These are phyloP conservation scores for Esox lucius DNA, from an alignment of 2,797 vertebrate genomes.

Conservation along the genomic window DNA sequence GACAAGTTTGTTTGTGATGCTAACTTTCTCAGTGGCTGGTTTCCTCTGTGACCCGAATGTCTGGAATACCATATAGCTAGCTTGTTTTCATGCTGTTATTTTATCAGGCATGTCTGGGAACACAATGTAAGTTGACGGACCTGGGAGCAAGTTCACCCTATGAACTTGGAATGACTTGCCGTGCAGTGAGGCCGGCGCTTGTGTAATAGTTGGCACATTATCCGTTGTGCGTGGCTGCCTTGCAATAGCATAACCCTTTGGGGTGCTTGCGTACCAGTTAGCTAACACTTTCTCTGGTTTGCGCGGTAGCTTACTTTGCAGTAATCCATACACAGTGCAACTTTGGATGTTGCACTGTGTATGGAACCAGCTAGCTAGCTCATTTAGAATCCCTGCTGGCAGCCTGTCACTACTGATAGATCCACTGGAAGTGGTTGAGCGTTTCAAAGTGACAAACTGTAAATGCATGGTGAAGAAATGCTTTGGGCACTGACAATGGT, in stretches of 20 bases:
- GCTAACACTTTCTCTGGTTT: background rate
- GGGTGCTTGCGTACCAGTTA: conserved; percentile 16
- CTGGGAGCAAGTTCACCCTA: too few relatives aligned
- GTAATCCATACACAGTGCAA: too few relatives aligned
- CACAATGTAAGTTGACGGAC: too few relatives aligned
- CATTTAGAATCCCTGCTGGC: conserved; percentile 39
- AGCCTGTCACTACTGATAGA: conserved; percentile 35
- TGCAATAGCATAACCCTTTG: background rate
- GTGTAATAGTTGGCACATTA: too few relatives aligned
- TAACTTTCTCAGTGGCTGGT: too few relatives aligned
- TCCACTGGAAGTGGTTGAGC: conserved; percentile 7
- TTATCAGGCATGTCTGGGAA: too few relatives aligned
- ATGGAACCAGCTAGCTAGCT: conserved; percentile 25
- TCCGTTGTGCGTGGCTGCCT: background rate
- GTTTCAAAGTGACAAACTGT: conserved; percentile 28
- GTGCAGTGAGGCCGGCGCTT: background rate
- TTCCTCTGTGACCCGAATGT: too few relatives aligned
- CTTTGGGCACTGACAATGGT: background rate
- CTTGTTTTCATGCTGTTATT: too few relatives aligned
- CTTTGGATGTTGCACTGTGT: background rate
- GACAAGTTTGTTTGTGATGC: too few relatives aligned
- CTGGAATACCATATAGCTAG: too few relatives aligned
- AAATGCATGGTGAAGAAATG: conserved; percentile 11
- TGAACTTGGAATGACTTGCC: background rate
- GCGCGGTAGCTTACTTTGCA: background rate